Conservation (phyloP, 2,113 vertebrate genomes). For the Promerops cafer region DNA sequence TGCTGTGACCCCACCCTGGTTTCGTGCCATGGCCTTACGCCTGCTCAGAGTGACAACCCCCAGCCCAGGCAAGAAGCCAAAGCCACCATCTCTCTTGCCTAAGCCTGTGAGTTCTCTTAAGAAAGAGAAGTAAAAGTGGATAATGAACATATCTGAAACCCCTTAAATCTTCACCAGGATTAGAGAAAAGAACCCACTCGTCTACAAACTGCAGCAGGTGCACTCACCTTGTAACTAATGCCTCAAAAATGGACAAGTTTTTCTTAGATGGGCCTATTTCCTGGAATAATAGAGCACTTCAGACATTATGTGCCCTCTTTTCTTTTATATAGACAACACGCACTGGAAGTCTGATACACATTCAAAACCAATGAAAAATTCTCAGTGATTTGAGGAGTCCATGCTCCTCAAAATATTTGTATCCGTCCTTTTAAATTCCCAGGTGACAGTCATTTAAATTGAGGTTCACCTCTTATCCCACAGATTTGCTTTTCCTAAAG, state of each 20-base stretch:
- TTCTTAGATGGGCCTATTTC: not conserved
- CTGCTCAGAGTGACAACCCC: not conserved
- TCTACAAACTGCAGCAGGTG: not conserved
- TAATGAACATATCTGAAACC: not conserved
- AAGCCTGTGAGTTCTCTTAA: not conserved
- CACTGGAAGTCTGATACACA: not conserved
- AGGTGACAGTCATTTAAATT: not conserved
- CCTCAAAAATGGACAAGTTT: not conserved
- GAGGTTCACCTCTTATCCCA: not conserved
- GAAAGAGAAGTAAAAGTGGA: not conserved
- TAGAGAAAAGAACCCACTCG: not conserved
- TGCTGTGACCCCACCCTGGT: not conserved
- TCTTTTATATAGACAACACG: not conserved
- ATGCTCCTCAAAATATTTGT: not conserved
- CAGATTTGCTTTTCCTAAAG: not conserved
- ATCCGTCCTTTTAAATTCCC: not conserved
- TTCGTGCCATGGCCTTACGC: rapidly evolving
- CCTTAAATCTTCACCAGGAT: not conserved
- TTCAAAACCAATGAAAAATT: not conserved
- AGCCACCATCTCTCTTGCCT: not conserved
- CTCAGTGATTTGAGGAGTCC: not conserved
- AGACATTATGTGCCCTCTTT: not conserved
- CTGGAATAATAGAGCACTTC: not conserved
- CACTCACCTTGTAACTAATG: not conserved
- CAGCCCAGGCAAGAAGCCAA: not conserved